These are phyloP conservation scores for Ceraclea dissimilis DNA, from an alignment of 2,888 invertebrate genomes.

Conservation along the genomic window DNA sequence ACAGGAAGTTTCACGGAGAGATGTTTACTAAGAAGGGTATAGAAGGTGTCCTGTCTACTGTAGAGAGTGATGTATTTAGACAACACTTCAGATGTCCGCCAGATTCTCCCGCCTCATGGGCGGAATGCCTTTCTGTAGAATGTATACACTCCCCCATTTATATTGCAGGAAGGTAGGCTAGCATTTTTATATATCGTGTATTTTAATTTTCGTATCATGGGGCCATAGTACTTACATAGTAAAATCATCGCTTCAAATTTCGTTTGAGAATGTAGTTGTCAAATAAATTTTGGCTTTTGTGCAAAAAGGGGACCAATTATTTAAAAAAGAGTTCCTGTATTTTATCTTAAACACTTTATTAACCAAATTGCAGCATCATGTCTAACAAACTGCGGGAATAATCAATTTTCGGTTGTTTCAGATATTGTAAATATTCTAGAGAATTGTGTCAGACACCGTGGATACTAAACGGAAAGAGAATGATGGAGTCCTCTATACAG, in stretches of 20 bases:
- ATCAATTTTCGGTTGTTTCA: slow-evolving; percentile 27
- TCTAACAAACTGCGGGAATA: no score
- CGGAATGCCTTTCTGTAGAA: slow-evolving; percentile 44
- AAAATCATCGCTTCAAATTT: no score
- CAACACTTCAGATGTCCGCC: slow-evolving; percentile 48
- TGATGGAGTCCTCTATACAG: slow-evolving; percentile 83
- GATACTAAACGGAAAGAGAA: slow-evolving; percentile 72
- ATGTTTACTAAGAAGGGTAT: slow-evolving; percentile 60
- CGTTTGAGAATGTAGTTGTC: no score
- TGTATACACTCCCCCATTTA: slow-evolving; percentile 55
- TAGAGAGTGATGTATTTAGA: slow-evolving; percentile 44
- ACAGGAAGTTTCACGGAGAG: slow-evolving; percentile 38
- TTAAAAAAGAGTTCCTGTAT: background rate
- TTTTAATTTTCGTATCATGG: no score
- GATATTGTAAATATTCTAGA: slow-evolving; percentile 81
- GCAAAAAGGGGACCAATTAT: no score
- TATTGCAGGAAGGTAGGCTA: slow-evolving; percentile 53
- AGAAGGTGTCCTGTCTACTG: slow-evolving; percentile 46
- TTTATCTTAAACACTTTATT: no score
- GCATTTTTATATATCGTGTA: slow-evolving; percentile 67
- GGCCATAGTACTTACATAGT: no score
- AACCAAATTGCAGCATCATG: no score
- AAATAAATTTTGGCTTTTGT: no score
- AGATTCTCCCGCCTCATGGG: slow-evolving; percentile 35
- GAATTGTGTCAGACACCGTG: slow-evolving; percentile 90